These are phyloP conservation scores for Cyrtorhinus lividipennis DNA, from an alignment of 1,140 invertebrate genomes.

Conservation along the genomic window DNA sequence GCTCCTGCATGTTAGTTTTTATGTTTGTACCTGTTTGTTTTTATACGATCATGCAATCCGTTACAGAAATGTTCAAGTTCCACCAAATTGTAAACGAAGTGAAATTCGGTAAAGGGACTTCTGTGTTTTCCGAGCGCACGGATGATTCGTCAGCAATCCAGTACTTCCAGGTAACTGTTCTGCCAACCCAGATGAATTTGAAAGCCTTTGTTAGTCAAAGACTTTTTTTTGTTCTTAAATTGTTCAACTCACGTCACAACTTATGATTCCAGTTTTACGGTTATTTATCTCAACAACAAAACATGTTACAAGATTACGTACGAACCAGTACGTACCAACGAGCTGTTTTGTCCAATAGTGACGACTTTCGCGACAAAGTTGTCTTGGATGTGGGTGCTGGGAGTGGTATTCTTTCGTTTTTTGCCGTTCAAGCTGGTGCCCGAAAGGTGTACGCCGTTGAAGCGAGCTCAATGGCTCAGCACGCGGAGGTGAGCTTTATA, in stretches of 20 bases:
- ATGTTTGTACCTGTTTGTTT: background rate
- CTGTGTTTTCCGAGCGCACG: constrained; percentile 88
- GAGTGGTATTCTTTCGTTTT: constrained; percentile 95
- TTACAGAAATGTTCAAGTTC: constrained; percentile 56
- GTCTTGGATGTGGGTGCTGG: constrained; percentile 95
- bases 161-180: constrained; percentile 65
- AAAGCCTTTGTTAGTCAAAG: background rate
- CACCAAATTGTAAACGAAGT: constrained; percentile 61
- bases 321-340: constrained; percentile 96
- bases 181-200: background rate
- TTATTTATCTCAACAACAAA: constrained; percentile 97
- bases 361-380: constrained; percentile 85
- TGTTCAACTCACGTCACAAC: constrained; percentile 14
- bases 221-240: background rate
- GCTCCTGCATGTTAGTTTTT: too few relatives aligned
- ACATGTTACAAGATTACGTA: constrained; percentile 99
- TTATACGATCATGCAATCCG: too few relatives aligned
- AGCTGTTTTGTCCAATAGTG: constrained; percentile 84
- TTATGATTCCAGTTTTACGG: constrained; percentile 74
- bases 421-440: constrained; percentile 94
- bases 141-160: constrained; percentile 95
- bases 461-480: constrained; percentile 94
- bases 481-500: constrained; percentile 62
- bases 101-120: constrained; percentile 58
- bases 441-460: constrained; percentile 96